Evolutionary conservation across 2,113 vertebrate species (phyloP).

Genomic region (Grus americana): DNA sequence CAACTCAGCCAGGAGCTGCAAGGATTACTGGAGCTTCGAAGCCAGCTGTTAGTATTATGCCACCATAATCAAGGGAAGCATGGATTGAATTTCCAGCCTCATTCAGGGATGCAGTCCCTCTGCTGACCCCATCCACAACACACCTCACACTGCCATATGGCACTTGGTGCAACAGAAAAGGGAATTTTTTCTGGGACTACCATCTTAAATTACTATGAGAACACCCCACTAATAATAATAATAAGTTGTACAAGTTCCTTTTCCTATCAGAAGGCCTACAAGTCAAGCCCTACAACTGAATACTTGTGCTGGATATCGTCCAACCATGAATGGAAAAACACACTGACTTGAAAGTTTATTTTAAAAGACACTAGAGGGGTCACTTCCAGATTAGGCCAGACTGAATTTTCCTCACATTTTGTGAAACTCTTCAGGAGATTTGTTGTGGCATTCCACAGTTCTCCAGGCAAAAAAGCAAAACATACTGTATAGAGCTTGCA

Average conservation of each 20-base stretch:
- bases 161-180: background rate
- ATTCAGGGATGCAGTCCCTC: background rate
- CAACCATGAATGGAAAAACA: constrained; percentile 25
- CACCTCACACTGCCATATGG: background rate
- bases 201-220: background rate
- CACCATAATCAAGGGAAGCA: background rate
- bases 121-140: background rate
- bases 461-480: background rate
- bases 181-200: background rate
- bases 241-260: background rate
- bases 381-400: constrained; percentile 23
- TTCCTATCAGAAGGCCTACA: constrained; percentile 11
- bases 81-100: background rate
- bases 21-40: background rate
- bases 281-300: constrained; percentile 38
- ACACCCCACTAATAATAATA: constrained; percentile 22
- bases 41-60: background rate
- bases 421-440: constrained; percentile 13
- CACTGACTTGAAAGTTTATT: background rate
- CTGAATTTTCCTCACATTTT: constrained; percentile 40
- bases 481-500: constrained; percentile 25
- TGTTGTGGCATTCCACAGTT: constrained; percentile 12
- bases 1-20: background rate
- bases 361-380: constrained; percentile 22
- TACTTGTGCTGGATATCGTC: constrained; percentile 29